Evolutionary conservation across 2,797 vertebrate species (phyloP), one percentile per base, ranked within the genome.

Genomic region (Cossypha caffra): DNA sequence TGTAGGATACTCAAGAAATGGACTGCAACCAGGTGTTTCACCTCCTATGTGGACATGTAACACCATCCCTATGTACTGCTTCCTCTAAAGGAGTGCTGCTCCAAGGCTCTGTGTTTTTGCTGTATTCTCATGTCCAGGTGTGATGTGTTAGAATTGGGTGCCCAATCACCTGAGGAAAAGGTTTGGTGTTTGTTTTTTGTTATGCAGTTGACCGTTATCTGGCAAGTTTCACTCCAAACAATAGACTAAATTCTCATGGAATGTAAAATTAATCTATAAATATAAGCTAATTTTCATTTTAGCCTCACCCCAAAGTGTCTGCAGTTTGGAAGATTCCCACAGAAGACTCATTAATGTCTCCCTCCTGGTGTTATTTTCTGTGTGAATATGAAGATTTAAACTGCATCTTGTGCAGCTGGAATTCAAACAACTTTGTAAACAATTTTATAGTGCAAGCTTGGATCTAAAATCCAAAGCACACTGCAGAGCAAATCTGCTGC

Each of bases 31-130:
- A 61, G 42, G 42, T 31, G 17, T 66, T 76, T 47, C 58, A 43
- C 9, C 47, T 62, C 85, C 43, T 26, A 15, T 1, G 0, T 2
- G 9, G 82, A 37, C n/a, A 45, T 0, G 0, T 28, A 37, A 64
- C 31, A 31, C 40, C 61, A 84, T 48, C 19, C 35, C 38, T 47
- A 5, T 3, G 33, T 14, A 35, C 40, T 21, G 18, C 33, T 74
- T 1, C 4, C 37, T 43, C 37, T 19, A 40, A 25, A 67, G 59
- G 6, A 94, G 19, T 0, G 4, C 38, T 52, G 24, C 50, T 75
- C 48, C 48, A 35, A 52, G 35, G 67, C 7, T 1, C 2, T 40
- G 28, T 21, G 25, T 15, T 83, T 78, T 68, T 35, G 7, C 33
- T 33, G 38, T 28, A 40, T 88, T 78, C 54, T 78, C 42, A 24